Conservation (phyloP, 2,797 vertebrate species). For the Decapterus maruadsi region DNA sequence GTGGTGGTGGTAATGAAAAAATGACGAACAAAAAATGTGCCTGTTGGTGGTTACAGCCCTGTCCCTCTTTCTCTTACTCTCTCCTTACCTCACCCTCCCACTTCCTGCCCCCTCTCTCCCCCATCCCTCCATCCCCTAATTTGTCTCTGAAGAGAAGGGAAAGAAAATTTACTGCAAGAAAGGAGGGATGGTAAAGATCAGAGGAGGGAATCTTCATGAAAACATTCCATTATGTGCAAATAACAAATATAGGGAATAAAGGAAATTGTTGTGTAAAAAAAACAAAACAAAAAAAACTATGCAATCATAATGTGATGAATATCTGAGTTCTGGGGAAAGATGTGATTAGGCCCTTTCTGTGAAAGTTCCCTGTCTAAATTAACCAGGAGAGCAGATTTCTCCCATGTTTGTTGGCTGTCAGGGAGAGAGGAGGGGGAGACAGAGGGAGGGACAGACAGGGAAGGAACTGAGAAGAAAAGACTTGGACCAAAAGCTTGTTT, state of each 20-base stretch:
- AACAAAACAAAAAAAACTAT: slow-evolving; percentile 74
- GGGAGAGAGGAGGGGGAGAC: slow-evolving; percentile 29
- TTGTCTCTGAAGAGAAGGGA: slow-evolving; percentile 56
- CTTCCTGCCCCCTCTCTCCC: slow-evolving; percentile 24
- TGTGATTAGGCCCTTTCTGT: slow-evolving; percentile 28
- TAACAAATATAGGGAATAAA: slow-evolving; percentile 33
- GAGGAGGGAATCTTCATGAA: slow-evolving; percentile 63
- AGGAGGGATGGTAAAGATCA: slow-evolving; percentile 24
- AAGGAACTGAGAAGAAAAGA: slow-evolving; percentile 63
- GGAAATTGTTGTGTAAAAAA: slow-evolving; percentile 68
- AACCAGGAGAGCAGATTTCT: slow-evolving; percentile 34
- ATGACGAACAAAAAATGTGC: slow-evolving; percentile 31
- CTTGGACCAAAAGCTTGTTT: slow-evolving; percentile 81
- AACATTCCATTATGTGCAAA: slow-evolving; percentile 84
- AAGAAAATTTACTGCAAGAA: slow-evolving; percentile 27
- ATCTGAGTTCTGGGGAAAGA: slow-evolving; percentile 47
- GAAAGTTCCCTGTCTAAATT: slow-evolving; percentile 45
- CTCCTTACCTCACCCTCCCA: slow-evolving; percentile 30
- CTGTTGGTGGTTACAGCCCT: slow-evolving; percentile 61
- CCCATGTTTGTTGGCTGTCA: slow-evolving; percentile 40
- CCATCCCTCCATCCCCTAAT: slow-evolving; percentile 28
- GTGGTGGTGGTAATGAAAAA: slow-evolving; percentile 31
- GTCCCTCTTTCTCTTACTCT: slow-evolving; percentile 38
- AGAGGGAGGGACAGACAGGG: slow-evolving; percentile 18
- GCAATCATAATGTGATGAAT: slow-evolving; percentile 80